Evolutionary conservation across 2,113 vertebrate genomes (phyloP), one percentile per base, ranked within the genome.

Genomic region (Sturnira hondurensis): DNA sequence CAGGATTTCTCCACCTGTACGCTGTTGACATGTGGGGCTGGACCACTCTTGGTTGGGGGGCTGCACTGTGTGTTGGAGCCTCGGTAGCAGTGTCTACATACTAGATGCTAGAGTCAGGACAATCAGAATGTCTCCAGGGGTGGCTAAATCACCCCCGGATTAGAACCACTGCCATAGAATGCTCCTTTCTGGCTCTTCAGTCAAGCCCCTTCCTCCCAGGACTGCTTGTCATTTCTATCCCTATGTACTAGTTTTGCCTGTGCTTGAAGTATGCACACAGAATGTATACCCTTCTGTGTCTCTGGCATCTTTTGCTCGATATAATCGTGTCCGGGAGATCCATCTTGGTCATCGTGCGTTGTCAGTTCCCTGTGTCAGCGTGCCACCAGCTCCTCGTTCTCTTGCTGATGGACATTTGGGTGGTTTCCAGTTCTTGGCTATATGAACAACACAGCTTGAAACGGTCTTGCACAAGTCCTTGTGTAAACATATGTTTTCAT

Each of bases 401-500:
- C 47, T 41, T 61, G 33, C 31, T 58, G 47, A 31, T 36, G 50
- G 65, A 33, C 26, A 4, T 52, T n/a, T 38, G 88, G 12, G 38
- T 41, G 65, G 19, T 54, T 88, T 77, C 11, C 12, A 78, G 5
- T 28, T 33, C 76, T 86, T 83, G 61, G 38, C 26, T 82, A 2
- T 78, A 7, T 36, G 74, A 86, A 36, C 15, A 50, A 58, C 73
- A 41, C 22, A 38, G 41, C 74, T 73, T 45, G 52, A 77, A 56
- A 50, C 11, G 33, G 89, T 84, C 56, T 26, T 63, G 38, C 26
- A 19, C 9, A 56, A 68, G 28, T 52, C 31, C 88, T 71, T 67
- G 47, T 77, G 41, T 50, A 77, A 76, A 81, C 52, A 19, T 33
- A 15, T 54, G 68, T 52, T 83, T 93, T 89, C 63, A 68, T 89